These are phyloP conservation scores for Grammomys dolichurus DNA, from an alignment of 2,113 vertebrate genomes.

Conservation along the genomic window DNA sequence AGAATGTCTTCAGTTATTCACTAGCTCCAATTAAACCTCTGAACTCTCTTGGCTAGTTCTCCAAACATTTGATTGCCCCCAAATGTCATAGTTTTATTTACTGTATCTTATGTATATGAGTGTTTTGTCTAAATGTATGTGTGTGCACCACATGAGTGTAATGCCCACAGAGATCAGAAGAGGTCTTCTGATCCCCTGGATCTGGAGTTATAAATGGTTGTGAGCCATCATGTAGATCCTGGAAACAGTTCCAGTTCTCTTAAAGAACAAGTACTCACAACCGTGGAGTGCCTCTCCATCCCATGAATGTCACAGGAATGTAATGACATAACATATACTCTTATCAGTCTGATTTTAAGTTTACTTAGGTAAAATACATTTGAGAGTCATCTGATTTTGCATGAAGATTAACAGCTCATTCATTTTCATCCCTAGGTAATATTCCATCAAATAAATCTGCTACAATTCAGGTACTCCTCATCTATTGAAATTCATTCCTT, in stretches of 20 bases:
- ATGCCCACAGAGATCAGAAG: background rate
- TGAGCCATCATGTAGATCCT: background rate
- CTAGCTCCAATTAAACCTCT: background rate
- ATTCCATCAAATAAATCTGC: background rate
- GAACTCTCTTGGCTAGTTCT: background rate
- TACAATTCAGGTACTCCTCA: background rate
- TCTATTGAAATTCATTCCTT: background rate
- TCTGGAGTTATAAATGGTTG: background rate
- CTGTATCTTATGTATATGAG: background rate
- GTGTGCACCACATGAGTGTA: no score
- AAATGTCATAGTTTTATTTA: background rate
- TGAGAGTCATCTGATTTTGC: background rate
- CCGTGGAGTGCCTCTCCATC: background rate
- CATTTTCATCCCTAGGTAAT: background rate
- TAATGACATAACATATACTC: background rate
- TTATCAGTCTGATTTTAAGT: background rate
- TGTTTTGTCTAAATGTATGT: background rate
- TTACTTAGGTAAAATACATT: background rate
- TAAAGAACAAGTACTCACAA: background rate
- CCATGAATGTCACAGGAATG: background rate
- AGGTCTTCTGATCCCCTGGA: background rate
- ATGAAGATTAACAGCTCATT: background rate
- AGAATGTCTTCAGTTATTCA: background rate
- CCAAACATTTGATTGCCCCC: background rate
- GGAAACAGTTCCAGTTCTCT: background rate